A percentile compares a stretch with the other conserved stretches of the same genome.
phyloP scores from a whole-genome alignment of 2,797 vertebrate species.

The Takifugu ocellatus region DNA sequence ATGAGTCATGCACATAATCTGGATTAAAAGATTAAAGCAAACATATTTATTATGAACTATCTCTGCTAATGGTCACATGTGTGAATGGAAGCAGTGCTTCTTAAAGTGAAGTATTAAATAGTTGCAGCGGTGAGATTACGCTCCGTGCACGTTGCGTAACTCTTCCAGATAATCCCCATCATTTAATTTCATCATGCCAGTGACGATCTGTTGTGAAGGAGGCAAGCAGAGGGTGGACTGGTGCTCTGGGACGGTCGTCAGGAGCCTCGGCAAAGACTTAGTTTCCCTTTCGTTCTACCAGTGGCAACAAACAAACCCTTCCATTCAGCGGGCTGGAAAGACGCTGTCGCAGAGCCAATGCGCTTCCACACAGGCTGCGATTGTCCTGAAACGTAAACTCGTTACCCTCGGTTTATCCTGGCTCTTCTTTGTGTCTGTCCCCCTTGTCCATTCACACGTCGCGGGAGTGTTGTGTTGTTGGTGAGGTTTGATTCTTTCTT shows the following conservation, averaged over 20 bases:
- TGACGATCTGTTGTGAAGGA: too few relatives aligned
- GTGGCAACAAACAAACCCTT: slow-evolving; percentile 56
- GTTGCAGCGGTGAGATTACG: neutral
- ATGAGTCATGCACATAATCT: slow-evolving; percentile 40
- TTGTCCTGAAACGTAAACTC: slow-evolving; percentile 42
- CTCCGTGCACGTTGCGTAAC: slow-evolving; percentile 4
- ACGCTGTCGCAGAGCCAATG: slow-evolving; percentile 49
- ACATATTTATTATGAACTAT: neutral
- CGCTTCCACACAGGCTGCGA: slow-evolving; percentile 45
- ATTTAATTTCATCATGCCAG: neutral
- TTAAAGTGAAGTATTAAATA: neutral
- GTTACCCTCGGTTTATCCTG: slow-evolving; percentile 35
- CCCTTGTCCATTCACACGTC: neutral
- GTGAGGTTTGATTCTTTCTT: slow-evolving; percentile 17
- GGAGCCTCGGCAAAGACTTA: slow-evolving; percentile 44
- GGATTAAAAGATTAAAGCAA: slow-evolving; percentile 32
- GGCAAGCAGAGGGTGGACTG: too few relatives aligned
- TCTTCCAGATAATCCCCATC: slow-evolving; percentile 3
- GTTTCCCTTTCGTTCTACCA: slow-evolving; percentile 57
- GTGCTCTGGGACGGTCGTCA: neutral
- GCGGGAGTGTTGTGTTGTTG: slow-evolving; percentile 1
- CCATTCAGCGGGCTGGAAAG: slow-evolving; percentile 49
- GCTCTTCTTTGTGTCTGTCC: slow-evolving; percentile 14
- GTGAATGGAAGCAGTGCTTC: neutral
- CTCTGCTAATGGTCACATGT: neutral